Conservation (phyloP, 2,113 vertebrate genomes). For the Hiodon tergisus region DNA sequence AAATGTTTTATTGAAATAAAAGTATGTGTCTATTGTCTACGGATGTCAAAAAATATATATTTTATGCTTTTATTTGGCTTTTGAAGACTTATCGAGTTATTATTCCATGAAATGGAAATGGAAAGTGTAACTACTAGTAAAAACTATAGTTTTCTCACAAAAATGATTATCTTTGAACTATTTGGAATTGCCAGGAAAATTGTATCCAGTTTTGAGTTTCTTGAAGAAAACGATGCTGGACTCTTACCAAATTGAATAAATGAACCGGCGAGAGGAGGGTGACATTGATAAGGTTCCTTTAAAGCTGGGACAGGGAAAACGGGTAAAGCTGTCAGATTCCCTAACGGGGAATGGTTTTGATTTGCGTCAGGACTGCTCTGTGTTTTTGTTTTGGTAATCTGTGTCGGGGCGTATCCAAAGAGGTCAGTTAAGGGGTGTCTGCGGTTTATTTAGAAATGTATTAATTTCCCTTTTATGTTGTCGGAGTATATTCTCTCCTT, state of each 20-base stretch:
- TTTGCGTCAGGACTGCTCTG: conserved; percentile 34
- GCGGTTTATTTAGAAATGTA: conserved; percentile 28
- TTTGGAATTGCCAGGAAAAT: conserved; percentile 14
- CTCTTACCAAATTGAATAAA: conserved; percentile 28
- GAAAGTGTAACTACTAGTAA: too few species aligned
- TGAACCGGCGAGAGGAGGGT: conserved; percentile 24
- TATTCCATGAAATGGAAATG: too few species aligned
- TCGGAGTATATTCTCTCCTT: conserved; percentile 47
- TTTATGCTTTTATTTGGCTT: too few species aligned
- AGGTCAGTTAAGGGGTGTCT: conserved; percentile 52
- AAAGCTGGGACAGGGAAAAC: neutral
- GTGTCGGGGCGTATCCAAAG: conserved; percentile 48
- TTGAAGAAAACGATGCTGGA: conserved; percentile 27
- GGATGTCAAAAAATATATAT: too few species aligned
- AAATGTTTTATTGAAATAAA: too few species aligned
- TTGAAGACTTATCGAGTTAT: too few species aligned
- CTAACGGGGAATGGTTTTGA: neutral
- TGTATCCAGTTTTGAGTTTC: conserved; percentile 28
- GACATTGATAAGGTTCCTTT: neutral
- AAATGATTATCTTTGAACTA: too few species aligned
- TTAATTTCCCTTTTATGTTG: conserved; percentile 17
- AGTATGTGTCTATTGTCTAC: too few species aligned
- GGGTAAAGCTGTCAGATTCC: neutral
- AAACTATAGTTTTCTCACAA: too few species aligned
- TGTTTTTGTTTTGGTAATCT: conserved; percentile 39